Evolutionary conservation across 1,140 invertebrate species (phyloP).

Genomic region (Dreissena rostriformis): DNA sequence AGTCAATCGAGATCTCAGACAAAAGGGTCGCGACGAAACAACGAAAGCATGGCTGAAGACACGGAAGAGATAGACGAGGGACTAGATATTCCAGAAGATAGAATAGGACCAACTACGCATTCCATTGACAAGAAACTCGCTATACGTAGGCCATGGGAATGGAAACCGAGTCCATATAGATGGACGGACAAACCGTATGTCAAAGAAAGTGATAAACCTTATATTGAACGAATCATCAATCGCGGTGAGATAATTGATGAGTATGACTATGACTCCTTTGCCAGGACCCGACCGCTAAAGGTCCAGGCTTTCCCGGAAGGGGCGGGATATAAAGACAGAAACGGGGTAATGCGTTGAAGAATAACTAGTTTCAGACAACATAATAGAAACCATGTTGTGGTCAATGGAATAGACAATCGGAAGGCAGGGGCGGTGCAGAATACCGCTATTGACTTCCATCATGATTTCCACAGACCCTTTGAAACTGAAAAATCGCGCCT

Average conservation of each 20-base stretch:
- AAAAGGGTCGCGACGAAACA: conserved; percentile 4
- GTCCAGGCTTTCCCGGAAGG: conserved; percentile 39
- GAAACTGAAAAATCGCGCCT: too few relatives aligned
- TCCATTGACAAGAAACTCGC: conserved; percentile 48
- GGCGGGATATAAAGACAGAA: conserved; percentile 51
- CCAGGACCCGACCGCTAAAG: conserved; percentile 46
- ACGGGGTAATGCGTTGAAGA: conserved; percentile 35
- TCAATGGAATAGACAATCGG: too few relatives aligned
- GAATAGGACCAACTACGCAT: conserved; percentile 43
- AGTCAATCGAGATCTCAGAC: conserved; percentile 10
- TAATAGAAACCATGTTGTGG: too few relatives aligned
- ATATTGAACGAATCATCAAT: conserved; percentile 53
- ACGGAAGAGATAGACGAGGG: conserved; percentile 30
- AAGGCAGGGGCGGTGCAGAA: too few relatives aligned
- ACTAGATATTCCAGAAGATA: conserved; percentile 52
- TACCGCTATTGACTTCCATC: too few relatives aligned
- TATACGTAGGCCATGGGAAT: conserved; percentile 54
- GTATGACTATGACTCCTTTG: conserved; percentile 52
- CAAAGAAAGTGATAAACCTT: conserved; percentile 54
- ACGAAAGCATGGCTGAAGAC: background rate
- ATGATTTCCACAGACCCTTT: too few relatives aligned
- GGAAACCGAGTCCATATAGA: conserved; percentile 52
- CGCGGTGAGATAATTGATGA: conserved; percentile 50
- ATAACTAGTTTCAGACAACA: too few relatives aligned
- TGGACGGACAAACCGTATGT: conserved; percentile 52